These are phyloP conservation scores for Cynodonichthys magdalenae DNA, from an alignment of 2,797 vertebrate species.

Conservation along the genomic window DNA sequence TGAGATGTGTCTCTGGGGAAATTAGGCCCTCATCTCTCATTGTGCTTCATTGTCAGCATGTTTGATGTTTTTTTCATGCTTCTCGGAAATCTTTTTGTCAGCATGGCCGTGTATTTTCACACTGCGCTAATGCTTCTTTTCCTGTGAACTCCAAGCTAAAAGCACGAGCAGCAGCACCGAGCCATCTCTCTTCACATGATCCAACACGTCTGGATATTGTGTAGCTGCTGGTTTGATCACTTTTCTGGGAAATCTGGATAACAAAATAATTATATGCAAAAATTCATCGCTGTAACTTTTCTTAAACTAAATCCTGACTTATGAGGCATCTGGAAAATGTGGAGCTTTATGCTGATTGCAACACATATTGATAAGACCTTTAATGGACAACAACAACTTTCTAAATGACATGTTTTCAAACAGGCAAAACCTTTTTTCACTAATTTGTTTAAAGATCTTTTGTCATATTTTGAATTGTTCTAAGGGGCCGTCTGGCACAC, in stretches of 20 bases:
- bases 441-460: no score
- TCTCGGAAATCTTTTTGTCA: constrained; percentile 27
- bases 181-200: constrained; percentile 7
- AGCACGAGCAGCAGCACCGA: constrained; percentile 4
- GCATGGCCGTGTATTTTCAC: constrained; percentile 27
- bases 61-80: constrained; percentile 42
- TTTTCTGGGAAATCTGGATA: background rate
- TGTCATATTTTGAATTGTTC: no score
- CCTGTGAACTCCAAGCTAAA: constrained; percentile 7
- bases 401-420: no score
- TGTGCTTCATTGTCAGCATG: constrained; percentile 27
- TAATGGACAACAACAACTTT: background rate
- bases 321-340: background rate
- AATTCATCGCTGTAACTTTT: background rate
- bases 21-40: constrained; percentile 27
- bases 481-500: background rate
- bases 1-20: constrained; percentile 11
- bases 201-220: constrained; percentile 9
- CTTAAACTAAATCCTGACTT: background rate
- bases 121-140: constrained; percentile 24
- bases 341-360: background rate
- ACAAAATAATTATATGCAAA: background rate
- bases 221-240: background rate
- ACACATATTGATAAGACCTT: background rate
- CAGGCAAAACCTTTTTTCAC: no score